A percentile compares a stretch with the other conserved stretches of the same genome.
Conservation (phyloP, 2,797 vertebrate genomes). For the Spinus pinus region DNA sequence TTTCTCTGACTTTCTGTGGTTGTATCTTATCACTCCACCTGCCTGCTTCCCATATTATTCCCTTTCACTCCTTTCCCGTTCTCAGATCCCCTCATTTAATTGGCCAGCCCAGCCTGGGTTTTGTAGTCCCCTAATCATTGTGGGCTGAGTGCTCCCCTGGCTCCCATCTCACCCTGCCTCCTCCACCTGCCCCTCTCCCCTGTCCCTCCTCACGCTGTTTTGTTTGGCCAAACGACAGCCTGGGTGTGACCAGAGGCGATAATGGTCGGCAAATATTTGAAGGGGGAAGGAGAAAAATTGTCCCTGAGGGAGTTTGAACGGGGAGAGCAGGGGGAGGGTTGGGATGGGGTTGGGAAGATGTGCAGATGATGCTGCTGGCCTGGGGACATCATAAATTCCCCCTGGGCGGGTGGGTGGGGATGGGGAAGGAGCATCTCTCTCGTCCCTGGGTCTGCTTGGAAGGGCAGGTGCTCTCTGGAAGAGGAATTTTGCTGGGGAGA, state of each 20-base stretch:
- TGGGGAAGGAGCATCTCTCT: neutral
- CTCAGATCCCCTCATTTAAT: neutral
- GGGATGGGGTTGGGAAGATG: neutral
- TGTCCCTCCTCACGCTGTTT: neutral
- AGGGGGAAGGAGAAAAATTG: constrained; percentile 16
- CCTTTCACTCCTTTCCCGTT: neutral
- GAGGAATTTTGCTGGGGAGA: neutral
- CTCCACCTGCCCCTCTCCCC: constrained; percentile 9
- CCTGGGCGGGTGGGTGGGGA: neutral
- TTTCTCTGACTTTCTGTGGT: neutral
- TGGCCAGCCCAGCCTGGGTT: neutral
- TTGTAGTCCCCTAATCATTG: constrained; percentile 39
- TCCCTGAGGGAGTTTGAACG: neutral
- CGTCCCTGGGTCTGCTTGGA: neutral
- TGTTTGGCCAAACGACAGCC: constrained; percentile 39
- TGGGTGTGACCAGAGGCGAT: constrained; percentile 4
- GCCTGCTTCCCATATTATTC: neutral
- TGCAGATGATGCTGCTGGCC: neutral
- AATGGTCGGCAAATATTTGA: constrained; percentile 23
- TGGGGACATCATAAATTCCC: neutral
- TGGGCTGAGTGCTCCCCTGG: constrained; percentile 38
- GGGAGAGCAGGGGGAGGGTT: neutral
- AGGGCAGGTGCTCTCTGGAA: neutral
- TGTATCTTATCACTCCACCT: constrained; percentile 38
- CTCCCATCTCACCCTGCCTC: constrained; percentile 28